Evolutionary conservation across 2,113 vertebrate species (phyloP).

Genomic region (Neoarius graeffei): DNA sequence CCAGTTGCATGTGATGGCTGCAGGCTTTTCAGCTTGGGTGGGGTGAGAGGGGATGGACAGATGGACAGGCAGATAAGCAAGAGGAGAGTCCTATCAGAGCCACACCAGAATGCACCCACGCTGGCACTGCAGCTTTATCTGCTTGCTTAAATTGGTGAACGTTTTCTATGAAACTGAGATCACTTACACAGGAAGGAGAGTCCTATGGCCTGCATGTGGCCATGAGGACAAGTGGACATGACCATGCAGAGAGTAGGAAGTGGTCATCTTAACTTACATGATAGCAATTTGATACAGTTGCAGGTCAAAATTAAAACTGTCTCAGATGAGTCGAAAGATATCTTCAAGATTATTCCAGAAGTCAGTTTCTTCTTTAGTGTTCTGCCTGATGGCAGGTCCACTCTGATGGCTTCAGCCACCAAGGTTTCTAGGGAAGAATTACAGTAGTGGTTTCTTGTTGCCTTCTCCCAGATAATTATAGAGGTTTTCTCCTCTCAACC

Average conservation of each 20-base stretch:
- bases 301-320: background rate
- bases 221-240: background rate
- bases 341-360: background rate
- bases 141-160: conserved; percentile 44
- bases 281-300: background rate
- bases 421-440: too few species aligned
- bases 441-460: too few species aligned
- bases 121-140: conserved; percentile 64
- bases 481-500: too few species aligned
- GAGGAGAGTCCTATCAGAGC: conserved; percentile 62
- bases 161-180: conserved; percentile 49
- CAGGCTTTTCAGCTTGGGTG: conserved; percentile 64
- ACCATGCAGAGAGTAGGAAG: background rate
- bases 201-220: background rate
- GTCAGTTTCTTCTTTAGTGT: background rate
- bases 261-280: background rate
- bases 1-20: conserved; percentile 51
- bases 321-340: background rate
- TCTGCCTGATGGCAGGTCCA: too few species aligned
- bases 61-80: conserved; percentile 69
- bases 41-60: conserved; percentile 53
- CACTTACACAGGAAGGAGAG: conserved; percentile 55
- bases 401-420: too few species aligned
- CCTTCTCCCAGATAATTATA: too few species aligned
- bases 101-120: conserved; percentile 29